These are phyloP conservation scores for Drosophila sp. DNA, from an alignment of 1,140 invertebrate species.

Conservation along the genomic window DNA sequence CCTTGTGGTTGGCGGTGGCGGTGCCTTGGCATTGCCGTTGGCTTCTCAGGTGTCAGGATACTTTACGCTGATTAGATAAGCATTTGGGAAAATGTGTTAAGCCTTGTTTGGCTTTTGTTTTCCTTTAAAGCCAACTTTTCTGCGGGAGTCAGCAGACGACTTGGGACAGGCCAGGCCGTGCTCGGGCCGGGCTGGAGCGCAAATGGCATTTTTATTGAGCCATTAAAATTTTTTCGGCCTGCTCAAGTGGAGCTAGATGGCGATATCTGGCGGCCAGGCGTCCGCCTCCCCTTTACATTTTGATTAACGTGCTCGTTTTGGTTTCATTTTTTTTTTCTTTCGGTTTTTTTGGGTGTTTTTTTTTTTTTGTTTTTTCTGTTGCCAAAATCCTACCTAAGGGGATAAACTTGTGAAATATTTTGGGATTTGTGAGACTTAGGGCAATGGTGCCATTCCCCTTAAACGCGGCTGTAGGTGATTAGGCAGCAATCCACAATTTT, in stretches of 20 bases:
- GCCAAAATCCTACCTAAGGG: constrained; percentile 77
- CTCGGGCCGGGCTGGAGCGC: constrained; percentile 30
- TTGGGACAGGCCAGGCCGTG: constrained; percentile 5
- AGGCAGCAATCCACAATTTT: constrained; percentile 69
- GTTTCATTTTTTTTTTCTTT: constrained; percentile 46
- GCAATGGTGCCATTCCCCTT: constrained; percentile 7
- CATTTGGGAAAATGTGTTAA: constrained; percentile 80
- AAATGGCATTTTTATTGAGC: constrained; percentile 82
- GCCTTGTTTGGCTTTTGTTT: constrained; percentile 81
- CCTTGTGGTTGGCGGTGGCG: constrained; percentile 22
- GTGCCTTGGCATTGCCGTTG: constrained; percentile 31
- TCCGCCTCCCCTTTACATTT: constrained; percentile 56
- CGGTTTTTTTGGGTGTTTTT: constrained; percentile 31
- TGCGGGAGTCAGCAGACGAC: not conserved
- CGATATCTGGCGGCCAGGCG: constrained; percentile 54
- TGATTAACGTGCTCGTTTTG: constrained; percentile 68
- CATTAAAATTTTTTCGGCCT: constrained; percentile 76
- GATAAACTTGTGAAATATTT: constrained; percentile 81
- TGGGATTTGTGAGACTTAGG: constrained; percentile 78
- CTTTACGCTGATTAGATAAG: constrained; percentile 80
- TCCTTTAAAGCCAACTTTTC: constrained; percentile 24
- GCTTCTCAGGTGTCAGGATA: constrained; percentile 77
- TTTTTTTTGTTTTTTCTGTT: constrained; percentile 42
- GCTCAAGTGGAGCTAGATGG: constrained; percentile 49
- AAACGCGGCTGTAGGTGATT: constrained; percentile 62